Conservation (phyloP, 2,888 invertebrate species). For the Aleiodes testaceus region DNA sequence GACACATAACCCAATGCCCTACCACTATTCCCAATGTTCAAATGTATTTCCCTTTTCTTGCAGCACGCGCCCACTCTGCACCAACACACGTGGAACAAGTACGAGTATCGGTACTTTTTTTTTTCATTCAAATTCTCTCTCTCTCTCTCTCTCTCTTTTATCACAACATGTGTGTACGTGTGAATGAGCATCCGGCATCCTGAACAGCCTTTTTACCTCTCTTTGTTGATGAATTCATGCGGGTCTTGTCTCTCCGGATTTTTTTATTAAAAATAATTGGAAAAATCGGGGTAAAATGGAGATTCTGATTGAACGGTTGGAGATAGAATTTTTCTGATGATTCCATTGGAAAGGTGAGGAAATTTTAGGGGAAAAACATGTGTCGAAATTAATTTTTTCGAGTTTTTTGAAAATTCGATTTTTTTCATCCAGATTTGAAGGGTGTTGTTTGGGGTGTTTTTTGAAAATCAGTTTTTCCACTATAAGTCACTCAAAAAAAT, state of each 20-base stretch:
- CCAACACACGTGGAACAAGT: conserved; percentile 64
- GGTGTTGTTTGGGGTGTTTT: too few species aligned
- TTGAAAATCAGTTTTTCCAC: too few species aligned
- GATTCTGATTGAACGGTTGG: too few species aligned
- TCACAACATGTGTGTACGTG: conserved; percentile 30
- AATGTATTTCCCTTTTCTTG: conserved; percentile 23
- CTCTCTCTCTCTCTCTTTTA: too few species aligned
- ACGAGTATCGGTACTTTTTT: conserved; percentile 37
- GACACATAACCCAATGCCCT: conserved; percentile 25
- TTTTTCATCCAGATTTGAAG: too few species aligned
- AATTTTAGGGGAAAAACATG: too few species aligned
- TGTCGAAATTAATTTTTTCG: too few species aligned
- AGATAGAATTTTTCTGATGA: too few species aligned
- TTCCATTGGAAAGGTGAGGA: too few species aligned
- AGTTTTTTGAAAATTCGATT: too few species aligned
- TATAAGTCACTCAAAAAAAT: too few species aligned
- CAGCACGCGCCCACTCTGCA: conserved; percentile 38
- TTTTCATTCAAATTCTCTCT: background rate
- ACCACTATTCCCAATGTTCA: conserved; percentile 54
- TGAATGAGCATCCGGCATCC: conserved; percentile 45
- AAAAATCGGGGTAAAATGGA: too few species aligned
- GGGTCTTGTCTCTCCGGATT: conserved; percentile 19
- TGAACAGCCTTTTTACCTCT: conserved; percentile 31
- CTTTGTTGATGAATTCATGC: conserved; percentile 35
- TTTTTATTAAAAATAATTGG: conserved; percentile 15